Conservation (phyloP, 2,888 invertebrate genomes). For the Oscheius myriophilus region DNA sequence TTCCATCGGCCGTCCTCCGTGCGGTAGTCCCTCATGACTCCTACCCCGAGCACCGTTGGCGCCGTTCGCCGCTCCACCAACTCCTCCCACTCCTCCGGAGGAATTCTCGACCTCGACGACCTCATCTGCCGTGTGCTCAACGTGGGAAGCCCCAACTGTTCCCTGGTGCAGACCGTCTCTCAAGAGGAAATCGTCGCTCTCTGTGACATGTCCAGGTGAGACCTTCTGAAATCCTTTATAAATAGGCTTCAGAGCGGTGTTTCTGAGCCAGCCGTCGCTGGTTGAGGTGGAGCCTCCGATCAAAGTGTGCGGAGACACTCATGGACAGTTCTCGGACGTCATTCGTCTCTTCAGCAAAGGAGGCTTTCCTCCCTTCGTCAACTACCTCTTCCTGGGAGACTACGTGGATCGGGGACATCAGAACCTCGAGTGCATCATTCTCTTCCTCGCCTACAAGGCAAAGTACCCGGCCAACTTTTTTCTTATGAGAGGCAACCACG, state of each 20-base stretch:
- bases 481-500: constrained; percentile 59
- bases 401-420: constrained; percentile 61
- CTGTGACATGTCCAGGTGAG: constrained; percentile 50
- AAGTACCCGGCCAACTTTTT: constrained; percentile 53
- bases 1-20: too few relatives aligned
- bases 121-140: constrained; percentile 47
- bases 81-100: too few relatives aligned
- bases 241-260: constrained; percentile 33
- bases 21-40: too few relatives aligned
- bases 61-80: too few relatives aligned
- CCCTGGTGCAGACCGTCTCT: constrained; percentile 40
- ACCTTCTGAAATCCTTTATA: not conserved
- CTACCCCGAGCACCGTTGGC: too few relatives aligned
- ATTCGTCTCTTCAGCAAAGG: constrained; percentile 55
- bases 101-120: constrained; percentile 38
- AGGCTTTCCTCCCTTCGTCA: constrained; percentile 56
- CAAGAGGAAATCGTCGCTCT: constrained; percentile 52
- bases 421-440: constrained; percentile 53
- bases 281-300: constrained; percentile 59
- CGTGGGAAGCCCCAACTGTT: constrained; percentile 43
- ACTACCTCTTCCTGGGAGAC: constrained; percentile 63
- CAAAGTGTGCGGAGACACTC: constrained; percentile 61
- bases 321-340: constrained; percentile 61
- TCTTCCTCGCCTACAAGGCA: constrained; percentile 57
- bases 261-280: constrained; percentile 40